Percentiles rank a stretch among this genome's conserved stretches.
Evolutionary conservation across 2,888 invertebrate species (phyloP).

Genomic region (Zhuqinia jingwanae): DNA sequence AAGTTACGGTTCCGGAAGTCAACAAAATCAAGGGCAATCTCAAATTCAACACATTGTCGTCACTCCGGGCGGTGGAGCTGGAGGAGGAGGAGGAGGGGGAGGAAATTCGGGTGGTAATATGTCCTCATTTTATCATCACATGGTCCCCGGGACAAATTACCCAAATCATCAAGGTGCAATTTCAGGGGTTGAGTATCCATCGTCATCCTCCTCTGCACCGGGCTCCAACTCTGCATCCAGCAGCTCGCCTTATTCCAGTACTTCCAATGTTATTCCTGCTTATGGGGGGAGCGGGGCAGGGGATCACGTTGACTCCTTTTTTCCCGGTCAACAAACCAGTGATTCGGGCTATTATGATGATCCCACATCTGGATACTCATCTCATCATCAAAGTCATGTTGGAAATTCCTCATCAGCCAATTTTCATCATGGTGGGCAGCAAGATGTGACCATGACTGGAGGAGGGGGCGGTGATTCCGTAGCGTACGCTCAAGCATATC

Average conservation of each 20-base stretch:
- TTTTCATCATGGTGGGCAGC: constrained; percentile 55
- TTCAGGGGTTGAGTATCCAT: constrained; percentile 51
- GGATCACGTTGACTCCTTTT: constrained; percentile 57
- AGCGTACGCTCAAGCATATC: constrained; percentile 70
- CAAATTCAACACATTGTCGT: constrained; percentile 60
- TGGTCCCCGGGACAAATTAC: constrained; percentile 59
- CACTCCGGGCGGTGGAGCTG: constrained; percentile 51
- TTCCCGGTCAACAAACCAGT: constrained; percentile 61
- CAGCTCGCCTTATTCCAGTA: constrained; percentile 72
- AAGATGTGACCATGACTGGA: constrained; percentile 11
- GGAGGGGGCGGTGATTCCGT: constrained; percentile 27
- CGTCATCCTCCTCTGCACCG: constrained; percentile 36
- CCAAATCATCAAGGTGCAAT: constrained; percentile 63
- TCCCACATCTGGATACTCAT: constrained; percentile 81
- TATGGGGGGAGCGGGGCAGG: constrained; percentile 79
- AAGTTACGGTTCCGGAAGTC: constrained; percentile 61
- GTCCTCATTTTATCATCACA: constrained; percentile 57
- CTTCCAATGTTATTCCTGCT: constrained; percentile 54
- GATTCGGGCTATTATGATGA: constrained; percentile 75
- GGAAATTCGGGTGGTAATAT: constrained; percentile 50
- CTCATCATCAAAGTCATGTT: constrained; percentile 79
- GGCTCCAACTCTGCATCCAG: constrained; percentile 50
- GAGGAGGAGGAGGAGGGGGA: constrained; percentile 53
- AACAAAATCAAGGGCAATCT: constrained; percentile 70
- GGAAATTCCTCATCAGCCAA: constrained; percentile 32